Conservation (phyloP, 2,113 vertebrate genomes). For the Leptosomus discolor region DNA sequence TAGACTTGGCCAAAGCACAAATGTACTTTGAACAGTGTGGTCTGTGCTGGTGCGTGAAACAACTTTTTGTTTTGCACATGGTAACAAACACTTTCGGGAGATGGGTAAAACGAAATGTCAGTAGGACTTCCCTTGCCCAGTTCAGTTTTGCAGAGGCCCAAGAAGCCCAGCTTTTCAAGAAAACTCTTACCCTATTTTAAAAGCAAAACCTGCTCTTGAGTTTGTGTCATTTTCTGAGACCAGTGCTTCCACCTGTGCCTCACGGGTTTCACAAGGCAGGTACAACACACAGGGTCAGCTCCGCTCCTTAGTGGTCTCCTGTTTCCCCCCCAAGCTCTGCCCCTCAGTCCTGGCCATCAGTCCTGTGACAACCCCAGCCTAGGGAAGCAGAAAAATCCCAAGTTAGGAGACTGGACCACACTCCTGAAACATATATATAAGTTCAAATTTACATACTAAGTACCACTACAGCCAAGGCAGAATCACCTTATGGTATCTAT, state of each 20-base stretch:
- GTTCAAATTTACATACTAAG: neutral
- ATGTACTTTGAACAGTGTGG: no score
- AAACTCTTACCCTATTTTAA: neutral
- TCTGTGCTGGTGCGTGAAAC: neutral
- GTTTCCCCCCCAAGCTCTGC: neutral
- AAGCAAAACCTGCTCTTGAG: neutral
- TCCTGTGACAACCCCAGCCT: neutral
- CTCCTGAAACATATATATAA: neutral
- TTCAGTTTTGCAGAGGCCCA: neutral
- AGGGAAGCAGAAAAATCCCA: neutral
- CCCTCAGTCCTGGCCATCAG: neutral
- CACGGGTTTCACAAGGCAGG: neutral
- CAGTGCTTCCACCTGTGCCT: neutral
- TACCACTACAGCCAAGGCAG: neutral
- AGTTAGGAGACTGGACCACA: neutral
- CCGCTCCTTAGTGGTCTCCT: neutral
- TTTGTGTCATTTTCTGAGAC: neutral
- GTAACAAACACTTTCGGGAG: neutral
- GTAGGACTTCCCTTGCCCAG: neutral
- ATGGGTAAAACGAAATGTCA: neutral
- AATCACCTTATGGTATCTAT: neutral
- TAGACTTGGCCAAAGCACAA: neutral
- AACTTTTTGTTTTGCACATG: neutral
- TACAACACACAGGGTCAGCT: accelerated
- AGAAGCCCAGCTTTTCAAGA: neutral